A percentile compares a stretch with the other conserved stretches of the same genome.
Conservation (phyloP, 2,113 vertebrate genomes). For the Eira barbara region DNA sequence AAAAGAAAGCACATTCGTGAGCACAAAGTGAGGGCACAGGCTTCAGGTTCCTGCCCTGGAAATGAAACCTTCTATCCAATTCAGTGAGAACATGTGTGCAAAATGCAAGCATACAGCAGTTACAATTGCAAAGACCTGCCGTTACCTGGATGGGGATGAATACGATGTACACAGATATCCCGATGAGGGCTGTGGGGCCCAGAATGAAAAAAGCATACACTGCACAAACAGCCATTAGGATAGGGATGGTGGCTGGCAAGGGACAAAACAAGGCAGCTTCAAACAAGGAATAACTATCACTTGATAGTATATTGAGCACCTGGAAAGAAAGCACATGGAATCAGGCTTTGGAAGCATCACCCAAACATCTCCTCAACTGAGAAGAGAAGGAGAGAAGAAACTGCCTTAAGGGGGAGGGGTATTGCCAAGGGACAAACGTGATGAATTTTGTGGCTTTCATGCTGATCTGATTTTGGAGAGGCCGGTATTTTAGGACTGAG, state of each 20-base stretch:
- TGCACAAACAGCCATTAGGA: slow-evolving; percentile 78
- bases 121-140: neutral
- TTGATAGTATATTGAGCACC: slow-evolving; percentile 87
- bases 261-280: slow-evolving; percentile 84
- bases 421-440: too few species aligned
- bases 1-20: neutral
- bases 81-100: neutral
- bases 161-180: slow-evolving; percentile 78
- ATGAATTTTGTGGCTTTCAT: neutral
- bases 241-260: slow-evolving; percentile 77
- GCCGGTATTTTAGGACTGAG: neutral
- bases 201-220: slow-evolving; percentile 83
- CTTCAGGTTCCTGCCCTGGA: neutral
- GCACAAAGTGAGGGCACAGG: too few species aligned
- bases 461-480: neutral
- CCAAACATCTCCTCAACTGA: neutral
- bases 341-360: neutral
- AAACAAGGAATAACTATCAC: slow-evolving; percentile 85
- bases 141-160: slow-evolving; percentile 86
- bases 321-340: slow-evolving; percentile 59
- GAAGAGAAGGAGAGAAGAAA: neutral
- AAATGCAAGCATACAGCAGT: neutral
- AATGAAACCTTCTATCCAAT: neutral
- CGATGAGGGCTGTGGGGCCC: slow-evolving; percentile 85
- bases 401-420: fast-evolving